Conservation (phyloP, 2,888 invertebrate species). For the Hydroisotoma schaefferi region DNA sequence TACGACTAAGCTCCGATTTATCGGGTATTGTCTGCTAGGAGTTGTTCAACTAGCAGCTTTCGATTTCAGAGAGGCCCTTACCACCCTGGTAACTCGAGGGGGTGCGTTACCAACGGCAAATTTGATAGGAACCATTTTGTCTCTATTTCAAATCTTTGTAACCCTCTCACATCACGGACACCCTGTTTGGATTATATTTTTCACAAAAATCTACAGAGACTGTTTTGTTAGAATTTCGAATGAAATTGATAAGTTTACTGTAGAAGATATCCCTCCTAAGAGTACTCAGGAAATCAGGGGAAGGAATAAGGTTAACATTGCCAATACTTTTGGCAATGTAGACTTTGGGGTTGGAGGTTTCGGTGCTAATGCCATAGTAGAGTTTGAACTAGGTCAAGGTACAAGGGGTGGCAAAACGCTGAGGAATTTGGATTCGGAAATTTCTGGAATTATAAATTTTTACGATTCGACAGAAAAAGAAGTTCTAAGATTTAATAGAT, state of each 20-base stretch:
- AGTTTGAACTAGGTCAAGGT: too few relatives aligned
- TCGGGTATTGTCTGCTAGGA: neutral
- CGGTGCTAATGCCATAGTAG: neutral
- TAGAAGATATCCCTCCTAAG: neutral
- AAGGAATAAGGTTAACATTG: neutral
- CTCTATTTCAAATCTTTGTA: neutral
- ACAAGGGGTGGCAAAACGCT: too few relatives aligned
- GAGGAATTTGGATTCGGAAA: too few relatives aligned
- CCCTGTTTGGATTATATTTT: neutral
- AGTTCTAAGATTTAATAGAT: neutral
- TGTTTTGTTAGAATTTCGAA: neutral
- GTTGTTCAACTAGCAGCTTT: neutral
- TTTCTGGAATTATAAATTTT: neutral
- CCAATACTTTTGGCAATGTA: neutral
- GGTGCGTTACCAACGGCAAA: neutral
- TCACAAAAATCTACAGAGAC: neutral
- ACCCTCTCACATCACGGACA: conserved; percentile 3
- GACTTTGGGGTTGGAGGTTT: too few relatives aligned
- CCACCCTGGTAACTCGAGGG: neutral
- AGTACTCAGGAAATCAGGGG: neutral
- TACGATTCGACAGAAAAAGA: neutral
- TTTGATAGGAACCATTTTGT: neutral
- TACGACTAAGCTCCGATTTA: neutral
- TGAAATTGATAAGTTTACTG: neutral
- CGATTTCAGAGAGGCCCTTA: neutral